Evolutionary conservation across 2,888 invertebrate species (phyloP), one percentile per base, ranked within the genome.

Genomic region (Drosophila planitibia): DNA sequence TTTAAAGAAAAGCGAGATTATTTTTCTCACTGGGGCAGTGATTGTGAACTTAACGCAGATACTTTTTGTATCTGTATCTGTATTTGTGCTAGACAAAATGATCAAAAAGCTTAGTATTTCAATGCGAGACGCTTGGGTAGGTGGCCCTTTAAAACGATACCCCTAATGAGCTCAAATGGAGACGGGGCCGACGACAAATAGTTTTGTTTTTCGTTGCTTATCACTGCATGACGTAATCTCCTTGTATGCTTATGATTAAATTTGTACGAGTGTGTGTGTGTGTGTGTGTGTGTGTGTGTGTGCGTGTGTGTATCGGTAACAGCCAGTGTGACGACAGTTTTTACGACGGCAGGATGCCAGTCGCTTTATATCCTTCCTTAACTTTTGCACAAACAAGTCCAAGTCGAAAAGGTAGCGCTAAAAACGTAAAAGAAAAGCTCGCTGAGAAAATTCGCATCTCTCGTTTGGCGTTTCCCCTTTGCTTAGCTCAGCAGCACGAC

Each of bases 381-480:
- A 89, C 90, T 91, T 87, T 76, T 63, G 78, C 88, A 72, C 91
- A 87, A 87, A 87, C 91, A 87, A 89, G 82, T 84, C 76, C 87
- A 87, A 81, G 85, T 91, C 83, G 82, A 81, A 86, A 89, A 90
- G 86, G 86, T 87, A 88, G 80, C 70, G 77, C 65, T 55, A 54
- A 70, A 41, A 60, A 35, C 61, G 22, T 25, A 47, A 25, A 47
- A 70, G 51, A 61, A 52, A 70, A 69, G 44, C 51, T 53, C 76
- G 35, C 35, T 47, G 71, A 57, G 53, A 64, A 66, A 67, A 61
- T 55, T 60, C 74, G 63, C 82, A 78, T 73, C 63, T 61, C 63
- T 39, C 60, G 70, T 60, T 76, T 66, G 63, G 76, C 76, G 71
- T 25, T 47, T 28, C 37, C 28, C 28, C 47, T 78, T 78, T 78